Percentiles rank a stretch among this genome's conserved stretches.
Evolutionary conservation across 2,113 vertebrate species (phyloP).

Genomic region (Eudyptes chrysolophus): DNA sequence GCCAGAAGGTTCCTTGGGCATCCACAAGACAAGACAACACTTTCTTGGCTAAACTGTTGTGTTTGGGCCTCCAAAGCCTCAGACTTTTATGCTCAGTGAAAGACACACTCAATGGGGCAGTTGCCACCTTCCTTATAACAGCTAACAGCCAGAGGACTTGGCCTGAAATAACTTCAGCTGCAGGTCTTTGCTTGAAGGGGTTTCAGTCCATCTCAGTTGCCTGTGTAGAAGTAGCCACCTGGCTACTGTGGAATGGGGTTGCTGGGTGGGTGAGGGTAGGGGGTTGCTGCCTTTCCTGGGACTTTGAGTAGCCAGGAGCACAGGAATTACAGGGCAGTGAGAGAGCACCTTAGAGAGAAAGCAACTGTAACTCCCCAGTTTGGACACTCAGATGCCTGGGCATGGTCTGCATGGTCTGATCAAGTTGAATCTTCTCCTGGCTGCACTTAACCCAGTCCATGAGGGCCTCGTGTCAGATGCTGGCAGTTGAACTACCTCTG

Average conservation of each 20-base stretch:
- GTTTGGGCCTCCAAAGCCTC: neutral
- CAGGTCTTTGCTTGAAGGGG: neutral
- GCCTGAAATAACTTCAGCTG: neutral
- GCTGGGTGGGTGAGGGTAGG: too few relatives aligned
- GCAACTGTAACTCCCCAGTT: rapidly evolving
- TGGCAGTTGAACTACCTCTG: neutral
- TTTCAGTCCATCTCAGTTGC: neutral
- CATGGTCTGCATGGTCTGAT: neutral
- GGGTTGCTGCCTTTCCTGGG: neutral
- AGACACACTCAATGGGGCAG: neutral
- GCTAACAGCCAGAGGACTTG: neutral
- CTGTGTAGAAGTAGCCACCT: neutral
- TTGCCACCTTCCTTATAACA: neutral
- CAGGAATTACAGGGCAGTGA: neutral
- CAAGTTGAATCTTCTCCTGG: neutral
- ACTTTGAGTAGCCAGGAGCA: neutral
- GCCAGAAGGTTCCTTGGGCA: neutral
- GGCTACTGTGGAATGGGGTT: neutral
- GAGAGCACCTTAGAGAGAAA: neutral
- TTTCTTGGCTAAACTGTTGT: neutral
- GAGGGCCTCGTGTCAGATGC: neutral
- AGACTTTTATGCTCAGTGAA: neutral
- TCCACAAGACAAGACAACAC: neutral
- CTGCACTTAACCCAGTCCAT: neutral
- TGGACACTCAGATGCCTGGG: neutral